Base-by-base conservation (phyloP, 2,113 vertebrate species). In the Amblyopsis rosae region DNA sequence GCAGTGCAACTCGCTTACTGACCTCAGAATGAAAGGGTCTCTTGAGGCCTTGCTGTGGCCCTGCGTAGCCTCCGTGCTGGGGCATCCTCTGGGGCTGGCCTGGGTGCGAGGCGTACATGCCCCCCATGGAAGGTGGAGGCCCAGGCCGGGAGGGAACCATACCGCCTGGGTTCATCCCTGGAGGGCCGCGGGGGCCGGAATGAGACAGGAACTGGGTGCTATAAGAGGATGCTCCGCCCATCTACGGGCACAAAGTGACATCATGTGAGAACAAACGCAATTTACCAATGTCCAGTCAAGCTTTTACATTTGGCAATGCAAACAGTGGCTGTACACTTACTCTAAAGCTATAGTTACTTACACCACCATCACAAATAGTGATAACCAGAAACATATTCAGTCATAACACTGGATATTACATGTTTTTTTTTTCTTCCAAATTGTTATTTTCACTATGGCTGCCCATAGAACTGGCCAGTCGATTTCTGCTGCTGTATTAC, bases 131-230 rank as follows among this genome's bases (percentile, higher is more conserved):
- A 0, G 93, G 89, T 0, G 83, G 85, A 2, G 69, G 86, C 12
- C 86, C 88, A 0, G 90, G 90, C 66, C 96, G 92, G 5, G 92
- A 88, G 0, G 94, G 87, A 62, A 88, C 95, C 92, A 96, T 94
- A 59, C 87, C 89, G 16, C 93, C 83, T 1, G 94, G 88, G 35
- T 92, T 90, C 84, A 96, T 88, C 10, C 94, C 90, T 0, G 86
- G 84, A 2, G 94, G 93, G 10, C 95, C 95, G 0, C 96, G 93
- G 32, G 96, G 93, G 1, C 93, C 94, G 0, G 94, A 81, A 10
- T 96, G 97, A 47, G 94, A 94, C 79, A 98, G 79, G 90, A 97
- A 98, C 85, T 98, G 97, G 83, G 90, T 94, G 87, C 89, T 91
- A 77, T 96, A 98, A 33, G 96, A 91, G 83, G 96, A 94, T 47